These are phyloP conservation scores for Philhelius pedissequus DNA, from an alignment of 2,888 invertebrate species.

Conservation along the genomic window DNA sequence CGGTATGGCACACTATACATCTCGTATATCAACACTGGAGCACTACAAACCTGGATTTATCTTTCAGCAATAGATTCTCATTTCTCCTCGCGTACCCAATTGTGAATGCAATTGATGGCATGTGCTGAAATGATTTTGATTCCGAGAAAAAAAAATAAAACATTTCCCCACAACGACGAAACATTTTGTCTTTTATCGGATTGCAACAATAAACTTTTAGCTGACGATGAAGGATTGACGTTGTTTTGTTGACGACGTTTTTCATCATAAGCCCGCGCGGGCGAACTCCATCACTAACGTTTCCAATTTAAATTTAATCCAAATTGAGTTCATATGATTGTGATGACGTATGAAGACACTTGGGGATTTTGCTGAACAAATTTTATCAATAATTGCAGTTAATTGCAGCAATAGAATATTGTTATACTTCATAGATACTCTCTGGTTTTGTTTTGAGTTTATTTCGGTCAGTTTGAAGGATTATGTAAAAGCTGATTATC, in stretches of 20 bases:
- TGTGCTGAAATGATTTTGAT: slow-evolving; percentile 7
- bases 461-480: background rate
- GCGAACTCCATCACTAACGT: background rate
- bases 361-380: background rate
- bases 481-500: background rate
- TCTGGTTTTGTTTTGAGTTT: background rate
- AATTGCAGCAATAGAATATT: background rate
- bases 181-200: background rate
- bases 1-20: no score
- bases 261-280: background rate
- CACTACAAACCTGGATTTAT: background rate
- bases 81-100: background rate
- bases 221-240: background rate
- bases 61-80: background rate
- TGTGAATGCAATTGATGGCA: background rate
- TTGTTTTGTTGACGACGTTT: background rate
- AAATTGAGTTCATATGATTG: background rate
- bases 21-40: background rate
- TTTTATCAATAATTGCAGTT: background rate
- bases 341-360: no score
- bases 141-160: background rate
- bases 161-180: background rate
- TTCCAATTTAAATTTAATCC: background rate
- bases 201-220: background rate
- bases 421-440: background rate